Conservation (phyloP, 1,140 invertebrate species). For the Bradysia coprophila region DNA sequence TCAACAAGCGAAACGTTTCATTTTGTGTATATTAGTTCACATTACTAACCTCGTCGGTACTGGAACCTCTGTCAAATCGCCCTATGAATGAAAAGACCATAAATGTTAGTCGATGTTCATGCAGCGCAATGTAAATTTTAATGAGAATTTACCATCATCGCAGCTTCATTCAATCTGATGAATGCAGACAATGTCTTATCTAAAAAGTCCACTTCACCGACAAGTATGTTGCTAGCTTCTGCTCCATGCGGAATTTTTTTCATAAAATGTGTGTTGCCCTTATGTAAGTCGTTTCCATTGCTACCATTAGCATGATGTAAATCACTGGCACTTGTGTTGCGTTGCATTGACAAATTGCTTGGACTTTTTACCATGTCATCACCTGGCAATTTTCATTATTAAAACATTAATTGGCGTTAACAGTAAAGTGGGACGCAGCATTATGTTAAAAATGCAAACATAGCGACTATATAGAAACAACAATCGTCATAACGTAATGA, state of each 20-base stretch:
- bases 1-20: no score
- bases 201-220: slow-evolving; percentile 94
- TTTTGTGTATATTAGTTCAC: no score
- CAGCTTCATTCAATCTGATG: slow-evolving; percentile 72
- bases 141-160: slow-evolving; percentile 88
- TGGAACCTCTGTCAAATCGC: slow-evolving; percentile 90
- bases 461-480: no score
- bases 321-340: slow-evolving; percentile 54
- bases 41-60: slow-evolving; percentile 55
- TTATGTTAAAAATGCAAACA: no score
- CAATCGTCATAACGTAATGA: no score
- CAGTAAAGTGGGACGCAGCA: neutral
- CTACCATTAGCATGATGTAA: no score
- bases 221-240: slow-evolving; percentile 92
- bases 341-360: slow-evolving; percentile 55
- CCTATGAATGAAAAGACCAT: no score
- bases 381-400: no score
- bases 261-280: slow-evolving; percentile 88
- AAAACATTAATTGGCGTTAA: neutral
- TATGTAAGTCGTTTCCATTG: slow-evolving; percentile 50
- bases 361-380: slow-evolving; percentile 56
- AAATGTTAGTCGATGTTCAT: no score
- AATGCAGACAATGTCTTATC: slow-evolving; percentile 83
- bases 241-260: slow-evolving; percentile 91
- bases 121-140: no score